Conservation (phyloP, 2,888 invertebrate genomes). For the Lycocerus yunnanus region DNA sequence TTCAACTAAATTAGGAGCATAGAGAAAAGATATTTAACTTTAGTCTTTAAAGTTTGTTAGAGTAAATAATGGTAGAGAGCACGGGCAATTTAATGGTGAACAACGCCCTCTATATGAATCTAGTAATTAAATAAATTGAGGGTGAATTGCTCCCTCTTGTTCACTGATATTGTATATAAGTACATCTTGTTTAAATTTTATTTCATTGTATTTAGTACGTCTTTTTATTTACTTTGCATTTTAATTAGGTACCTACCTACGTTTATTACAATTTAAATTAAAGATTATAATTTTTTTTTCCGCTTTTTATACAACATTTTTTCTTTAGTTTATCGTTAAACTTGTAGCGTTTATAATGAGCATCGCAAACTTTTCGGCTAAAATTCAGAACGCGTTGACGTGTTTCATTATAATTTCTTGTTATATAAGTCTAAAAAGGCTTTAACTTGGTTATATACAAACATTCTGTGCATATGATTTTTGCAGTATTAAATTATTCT, state of each 20-base stretch:
- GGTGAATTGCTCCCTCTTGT: constrained; percentile 27
- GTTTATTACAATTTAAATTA: neutral
- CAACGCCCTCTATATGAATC: constrained; percentile 29
- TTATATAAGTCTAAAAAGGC: neutral
- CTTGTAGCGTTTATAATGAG: constrained; percentile 1
- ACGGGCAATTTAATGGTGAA: constrained; percentile 36
- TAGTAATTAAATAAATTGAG: constrained; percentile 33
- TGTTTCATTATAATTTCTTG: constrained; percentile 13
- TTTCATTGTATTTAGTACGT: constrained; percentile 19
- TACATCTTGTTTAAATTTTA: constrained; percentile 18
- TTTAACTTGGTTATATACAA: neutral
- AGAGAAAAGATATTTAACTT: constrained; percentile 40
- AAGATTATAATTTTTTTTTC: neutral
- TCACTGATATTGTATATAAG: constrained; percentile 29
- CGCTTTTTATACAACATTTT: neutral
- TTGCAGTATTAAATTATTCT: neutral
- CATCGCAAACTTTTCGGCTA: neutral
- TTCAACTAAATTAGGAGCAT: constrained; percentile 28
- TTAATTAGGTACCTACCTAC: neutral
- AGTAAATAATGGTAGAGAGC: constrained; percentile 38
- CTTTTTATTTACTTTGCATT: constrained; percentile 20
- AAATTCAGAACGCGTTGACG: constrained; percentile 3
- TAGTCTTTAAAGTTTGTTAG: constrained; percentile 41
- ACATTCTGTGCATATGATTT: neutral
- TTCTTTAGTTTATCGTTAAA: neutral